Base-by-base conservation (phyloP, 2,113 vertebrate genomes). In the Nibea coibor region DNA sequence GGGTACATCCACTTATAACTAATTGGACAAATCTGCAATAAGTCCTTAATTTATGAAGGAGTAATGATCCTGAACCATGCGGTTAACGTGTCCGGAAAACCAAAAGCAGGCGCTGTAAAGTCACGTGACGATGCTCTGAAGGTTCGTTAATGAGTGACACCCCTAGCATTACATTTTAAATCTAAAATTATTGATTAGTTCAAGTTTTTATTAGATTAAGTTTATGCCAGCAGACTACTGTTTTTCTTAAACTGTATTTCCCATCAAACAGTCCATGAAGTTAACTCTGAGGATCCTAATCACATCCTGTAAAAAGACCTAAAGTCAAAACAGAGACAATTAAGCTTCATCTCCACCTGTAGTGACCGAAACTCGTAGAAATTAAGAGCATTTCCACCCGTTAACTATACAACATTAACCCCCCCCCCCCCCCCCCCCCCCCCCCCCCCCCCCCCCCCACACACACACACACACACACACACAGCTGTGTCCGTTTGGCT, bases 401-500 rank as follows among this genome's bases (percentile, higher is more conserved):
- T n/a, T 22, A 31, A 22, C 59, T 65, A 16, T 31, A 24, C 51
- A 77, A 45, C 35, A 14, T 57, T 54, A 4, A 20, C 17, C n/a
- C n/a, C n/a, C n/a, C n/a, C n/a, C n/a, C n/a, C n/a, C n/a, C n/a
- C n/a, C n/a, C n/a, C n/a, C n/a, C n/a, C n/a, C n/a, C n/a, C n/a
- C n/a, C n/a, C n/a, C n/a, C n/a, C n/a, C n/a, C n/a, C n/a, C n/a
- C n/a, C n/a, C n/a, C n/a, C n/a, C n/a, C 17, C 51, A 11, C 62
- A 61, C 72, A 70, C 74, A 65, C 70, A 9, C 62, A 61, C 67
- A 70, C 51, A 11, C 62, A 61, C 72, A 70, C 75, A n/a, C 24
- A 12, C 42, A 11, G 66, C 57, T 42, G 68, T 74, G 81, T 85
- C 75, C 65, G 6, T 83, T 73, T 87, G 82, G 67, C 81, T 92